Conservation (phyloP, 2,888 invertebrate species). For the Tribolium freemani region DNA sequence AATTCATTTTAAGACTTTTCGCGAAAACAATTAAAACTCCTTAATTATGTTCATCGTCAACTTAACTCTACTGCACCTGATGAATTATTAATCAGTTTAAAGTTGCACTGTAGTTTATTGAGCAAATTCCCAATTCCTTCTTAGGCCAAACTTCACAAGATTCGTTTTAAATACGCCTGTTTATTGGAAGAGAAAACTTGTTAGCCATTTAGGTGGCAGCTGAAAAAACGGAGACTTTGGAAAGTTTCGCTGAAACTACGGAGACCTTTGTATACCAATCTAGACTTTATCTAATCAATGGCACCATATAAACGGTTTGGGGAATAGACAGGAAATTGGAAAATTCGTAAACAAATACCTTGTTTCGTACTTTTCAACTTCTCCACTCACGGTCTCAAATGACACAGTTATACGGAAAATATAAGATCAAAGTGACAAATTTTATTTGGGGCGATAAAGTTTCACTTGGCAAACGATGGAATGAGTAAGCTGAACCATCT, state of each 20-base stretch:
- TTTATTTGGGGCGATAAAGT: neutral
- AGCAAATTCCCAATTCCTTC: conserved; percentile 20
- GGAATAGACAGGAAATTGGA: neutral
- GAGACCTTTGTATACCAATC: neutral
- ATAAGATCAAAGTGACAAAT: neutral
- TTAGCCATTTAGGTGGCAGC: neutral
- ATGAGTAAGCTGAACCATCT: too few species aligned
- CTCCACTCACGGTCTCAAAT: neutral
- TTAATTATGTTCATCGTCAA: conserved; percentile 35
- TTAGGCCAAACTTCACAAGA: neutral
- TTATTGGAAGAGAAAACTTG: neutral
- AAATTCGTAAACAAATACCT: neutral
- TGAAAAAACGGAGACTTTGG: neutral
- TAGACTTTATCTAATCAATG: neutral
- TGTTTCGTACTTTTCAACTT: neutral
- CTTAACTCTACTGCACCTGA: conserved; percentile 17
- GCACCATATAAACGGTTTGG: neutral
- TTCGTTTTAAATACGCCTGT: conserved; percentile 16
- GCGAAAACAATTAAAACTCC: conserved; percentile 37
- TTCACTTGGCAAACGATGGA: neutral
- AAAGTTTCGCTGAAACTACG: neutral
- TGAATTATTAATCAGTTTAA: conserved; percentile 32
- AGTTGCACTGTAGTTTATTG: conserved; percentile 16
- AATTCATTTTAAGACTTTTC: conserved; percentile 33
- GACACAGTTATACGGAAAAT: neutral